Percentiles rank a stretch among this genome's conserved stretches.
These are phyloP conservation scores for Pachymerium ferrugineum DNA, from an alignment of 2,888 invertebrate species.

Conservation along the genomic window DNA sequence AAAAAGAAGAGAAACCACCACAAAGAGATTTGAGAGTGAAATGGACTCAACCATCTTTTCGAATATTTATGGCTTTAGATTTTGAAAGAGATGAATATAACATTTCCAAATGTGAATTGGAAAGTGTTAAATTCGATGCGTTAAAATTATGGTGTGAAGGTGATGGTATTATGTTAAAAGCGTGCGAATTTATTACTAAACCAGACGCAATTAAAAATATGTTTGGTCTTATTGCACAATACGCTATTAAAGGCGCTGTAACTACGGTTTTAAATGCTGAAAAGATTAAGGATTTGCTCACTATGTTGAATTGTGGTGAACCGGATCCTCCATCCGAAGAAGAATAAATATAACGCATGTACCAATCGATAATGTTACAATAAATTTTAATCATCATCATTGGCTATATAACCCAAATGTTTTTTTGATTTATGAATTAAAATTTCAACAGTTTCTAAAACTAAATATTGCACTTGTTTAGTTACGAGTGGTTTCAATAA, in stretches of 20 bases:
- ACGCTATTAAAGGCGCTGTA: not conserved
- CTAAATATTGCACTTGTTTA: not conserved
- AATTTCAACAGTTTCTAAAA: not conserved
- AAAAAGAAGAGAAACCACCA: not conserved
- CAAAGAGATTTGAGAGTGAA: not conserved
- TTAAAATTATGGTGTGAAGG: not conserved
- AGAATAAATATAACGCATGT: not conserved
- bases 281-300: not conserved
- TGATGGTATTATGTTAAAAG: not conserved
- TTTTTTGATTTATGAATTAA: not conserved
- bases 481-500: not conserved
- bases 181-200: not conserved
- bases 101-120: not conserved
- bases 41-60: not conserved
- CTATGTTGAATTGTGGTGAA: not conserved
- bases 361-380: not conserved
- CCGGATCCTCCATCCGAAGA: not conserved
- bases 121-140: not conserved
- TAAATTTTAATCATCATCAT: not conserved
- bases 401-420: not conserved
- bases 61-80: not conserved
- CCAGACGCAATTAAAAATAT: not conserved
- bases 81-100: not conserved
- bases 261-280: not conserved
- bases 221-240: not conserved